Percentiles rank a stretch among this genome's conserved stretches.
phyloP scores from a whole-genome alignment of 2,888 invertebrate genomes.

The Meganola albula region DNA sequence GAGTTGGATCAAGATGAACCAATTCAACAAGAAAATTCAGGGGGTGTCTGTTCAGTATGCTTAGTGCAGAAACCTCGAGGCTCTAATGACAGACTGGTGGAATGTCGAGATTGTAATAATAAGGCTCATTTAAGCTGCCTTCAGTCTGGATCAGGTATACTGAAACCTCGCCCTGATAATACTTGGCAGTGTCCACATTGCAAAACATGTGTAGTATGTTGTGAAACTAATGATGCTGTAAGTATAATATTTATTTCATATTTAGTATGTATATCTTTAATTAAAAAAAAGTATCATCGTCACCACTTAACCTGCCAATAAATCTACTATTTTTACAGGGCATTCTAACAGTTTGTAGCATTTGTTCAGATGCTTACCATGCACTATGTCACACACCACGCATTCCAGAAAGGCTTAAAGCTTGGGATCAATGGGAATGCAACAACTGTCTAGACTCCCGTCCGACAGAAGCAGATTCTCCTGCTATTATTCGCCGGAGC shows the following conservation, averaged over 20 bases:
- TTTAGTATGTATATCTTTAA: too few relatives aligned
- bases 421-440: constrained; percentile 84
- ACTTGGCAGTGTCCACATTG: constrained; percentile 95
- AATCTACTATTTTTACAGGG: constrained; percentile 70
- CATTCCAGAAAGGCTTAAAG: constrained; percentile 75
- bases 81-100: constrained; percentile 79
- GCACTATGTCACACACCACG: constrained; percentile 86
- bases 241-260: constrained; percentile 51
- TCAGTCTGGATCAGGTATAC: constrained; percentile 81
- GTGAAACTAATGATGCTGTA: constrained; percentile 85
- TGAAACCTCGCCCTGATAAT: constrained; percentile 80
- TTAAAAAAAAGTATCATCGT: too few relatives aligned
- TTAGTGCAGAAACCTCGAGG: constrained; percentile 77
- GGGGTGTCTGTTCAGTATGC: constrained; percentile 80
- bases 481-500: constrained; percentile 49
- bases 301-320: too few relatives aligned
- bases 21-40: constrained; percentile 63
- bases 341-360: constrained; percentile 85
- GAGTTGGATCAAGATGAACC: constrained; percentile 63
- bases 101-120: constrained; percentile 84
- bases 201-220: constrained; percentile 90
- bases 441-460: constrained; percentile 78
- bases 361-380: constrained; percentile 92
- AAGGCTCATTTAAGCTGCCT: constrained; percentile 85
- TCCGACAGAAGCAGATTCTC: constrained; percentile 54